These are phyloP conservation scores for Actenoides hombroni DNA, from an alignment of 2,113 vertebrate species.

Conservation along the genomic window DNA sequence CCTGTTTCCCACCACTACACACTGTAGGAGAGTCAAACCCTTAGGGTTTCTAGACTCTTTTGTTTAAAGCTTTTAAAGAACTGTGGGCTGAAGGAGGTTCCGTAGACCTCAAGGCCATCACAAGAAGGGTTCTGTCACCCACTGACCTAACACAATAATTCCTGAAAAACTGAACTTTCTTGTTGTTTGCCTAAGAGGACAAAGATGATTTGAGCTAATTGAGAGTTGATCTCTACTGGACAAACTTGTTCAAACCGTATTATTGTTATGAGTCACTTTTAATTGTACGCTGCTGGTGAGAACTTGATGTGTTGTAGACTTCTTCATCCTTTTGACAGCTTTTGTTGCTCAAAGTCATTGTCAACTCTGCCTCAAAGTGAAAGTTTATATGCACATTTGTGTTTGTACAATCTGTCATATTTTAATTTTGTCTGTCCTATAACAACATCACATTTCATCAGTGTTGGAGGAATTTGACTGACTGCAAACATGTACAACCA, in stretches of 20 bases:
- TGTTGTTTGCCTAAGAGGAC: constrained; percentile 37
- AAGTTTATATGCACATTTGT: constrained; percentile 70
- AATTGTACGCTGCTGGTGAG: constrained; percentile 72
- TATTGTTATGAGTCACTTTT: constrained; percentile 73
- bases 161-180: neutral
- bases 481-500: constrained; percentile 73
- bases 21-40: neutral
- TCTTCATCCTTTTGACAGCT: constrained; percentile 70
- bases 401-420: constrained; percentile 73
- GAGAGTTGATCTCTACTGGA: constrained; percentile 62
- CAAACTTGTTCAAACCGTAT: constrained; percentile 65
- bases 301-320: constrained; percentile 63
- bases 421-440: constrained; percentile 70
- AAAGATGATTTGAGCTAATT: constrained; percentile 45
- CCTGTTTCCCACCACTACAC: neutral
- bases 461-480: constrained; percentile 70
- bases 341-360: constrained; percentile 73
- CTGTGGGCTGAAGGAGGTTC: neutral
- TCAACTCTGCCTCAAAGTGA: constrained; percentile 69
- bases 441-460: constrained; percentile 65
- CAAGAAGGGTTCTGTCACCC: constrained; percentile 1
- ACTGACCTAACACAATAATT: neutral
- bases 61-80: constrained; percentile 35
- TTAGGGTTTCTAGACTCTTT: neutral
- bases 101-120: constrained; percentile 2